Percentiles rank a stretch among this genome's conserved stretches.
Evolutionary conservation across 2,888 invertebrate species (phyloP).

Genomic region (Willowsia nigromaculata): DNA sequence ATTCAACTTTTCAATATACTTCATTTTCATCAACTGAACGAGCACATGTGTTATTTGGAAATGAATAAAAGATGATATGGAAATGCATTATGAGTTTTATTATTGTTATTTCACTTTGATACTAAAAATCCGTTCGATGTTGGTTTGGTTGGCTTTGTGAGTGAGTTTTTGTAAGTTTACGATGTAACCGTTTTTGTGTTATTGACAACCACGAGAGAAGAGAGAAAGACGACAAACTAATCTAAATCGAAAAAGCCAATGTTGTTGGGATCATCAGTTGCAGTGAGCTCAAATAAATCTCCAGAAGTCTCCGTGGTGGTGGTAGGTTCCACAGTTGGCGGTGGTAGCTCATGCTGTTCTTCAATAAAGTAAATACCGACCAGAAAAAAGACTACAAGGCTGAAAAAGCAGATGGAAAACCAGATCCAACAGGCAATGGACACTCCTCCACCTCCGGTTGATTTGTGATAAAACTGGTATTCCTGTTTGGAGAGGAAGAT

Average conservation of each 20-base stretch:
- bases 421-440: slow-evolving; percentile 74
- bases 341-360: slow-evolving; percentile 59
- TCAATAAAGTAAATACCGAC: slow-evolving; percentile 73
- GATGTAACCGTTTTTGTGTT: neutral
- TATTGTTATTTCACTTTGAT: slow-evolving; percentile 14
- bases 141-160: neutral
- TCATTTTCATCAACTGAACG: neutral
- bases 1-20: neutral
- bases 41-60: neutral
- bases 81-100: slow-evolving; percentile 52
- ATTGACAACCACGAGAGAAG: neutral
- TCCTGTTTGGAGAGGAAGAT: slow-evolving; percentile 58
- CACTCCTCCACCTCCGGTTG: slow-evolving; percentile 67
- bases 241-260: slow-evolving; percentile 57
- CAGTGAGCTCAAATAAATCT: slow-evolving; percentile 62
- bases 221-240: slow-evolving; percentile 28
- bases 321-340: slow-evolving; percentile 60
- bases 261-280: slow-evolving; percentile 60
- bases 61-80: slow-evolving; percentile 61
- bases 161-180: neutral
- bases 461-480: slow-evolving; percentile 75
- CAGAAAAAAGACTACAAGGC: slow-evolving; percentile 72
- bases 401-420: slow-evolving; percentile 72
- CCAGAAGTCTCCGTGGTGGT: slow-evolving; percentile 26
- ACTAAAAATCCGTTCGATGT: neutral